These are phyloP conservation scores for Tragulus kanchil DNA, from an alignment of 2,113 vertebrate species.

Conservation along the genomic window DNA sequence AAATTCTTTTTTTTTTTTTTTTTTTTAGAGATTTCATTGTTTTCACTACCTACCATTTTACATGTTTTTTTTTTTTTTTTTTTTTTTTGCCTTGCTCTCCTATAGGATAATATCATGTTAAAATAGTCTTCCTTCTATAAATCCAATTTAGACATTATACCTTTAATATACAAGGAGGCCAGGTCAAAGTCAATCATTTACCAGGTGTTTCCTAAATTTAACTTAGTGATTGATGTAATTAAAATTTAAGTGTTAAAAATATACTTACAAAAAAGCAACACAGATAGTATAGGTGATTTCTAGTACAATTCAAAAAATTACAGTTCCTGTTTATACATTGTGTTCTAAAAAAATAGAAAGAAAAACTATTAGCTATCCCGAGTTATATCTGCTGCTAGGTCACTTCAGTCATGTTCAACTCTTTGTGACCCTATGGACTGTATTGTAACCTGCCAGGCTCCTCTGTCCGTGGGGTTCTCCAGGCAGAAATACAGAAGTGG, in stretches of 20 bases:
- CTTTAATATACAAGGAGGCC: neutral
- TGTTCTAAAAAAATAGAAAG: neutral
- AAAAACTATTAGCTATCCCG: too few relatives aligned
- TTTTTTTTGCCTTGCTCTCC: neutral
- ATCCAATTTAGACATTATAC: neutral
- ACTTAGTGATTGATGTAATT: neutral
- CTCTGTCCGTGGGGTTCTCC: too few relatives aligned
- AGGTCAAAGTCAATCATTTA: neutral
- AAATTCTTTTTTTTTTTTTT: too few relatives aligned
- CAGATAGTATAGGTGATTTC: neutral
- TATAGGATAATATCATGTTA: neutral
- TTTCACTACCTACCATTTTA: neutral
- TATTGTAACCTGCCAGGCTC: too few relatives aligned
- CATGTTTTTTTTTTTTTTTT: neutral
- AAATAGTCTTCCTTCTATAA: neutral
- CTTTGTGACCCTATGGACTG: too few relatives aligned
- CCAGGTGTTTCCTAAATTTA: neutral
- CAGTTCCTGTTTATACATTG: neutral
- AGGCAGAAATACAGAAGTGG: too few relatives aligned
- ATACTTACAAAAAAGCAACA: neutral
- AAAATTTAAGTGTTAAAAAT: neutral
- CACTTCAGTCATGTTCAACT: too few relatives aligned
- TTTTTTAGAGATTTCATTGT: neutral
- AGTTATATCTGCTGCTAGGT: too few relatives aligned
- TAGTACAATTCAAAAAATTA: neutral